Evolutionary conservation across 2,888 invertebrate species (phyloP), one percentile per base, ranked within the genome.

Genomic region (Ypsolopha sequella): DNA sequence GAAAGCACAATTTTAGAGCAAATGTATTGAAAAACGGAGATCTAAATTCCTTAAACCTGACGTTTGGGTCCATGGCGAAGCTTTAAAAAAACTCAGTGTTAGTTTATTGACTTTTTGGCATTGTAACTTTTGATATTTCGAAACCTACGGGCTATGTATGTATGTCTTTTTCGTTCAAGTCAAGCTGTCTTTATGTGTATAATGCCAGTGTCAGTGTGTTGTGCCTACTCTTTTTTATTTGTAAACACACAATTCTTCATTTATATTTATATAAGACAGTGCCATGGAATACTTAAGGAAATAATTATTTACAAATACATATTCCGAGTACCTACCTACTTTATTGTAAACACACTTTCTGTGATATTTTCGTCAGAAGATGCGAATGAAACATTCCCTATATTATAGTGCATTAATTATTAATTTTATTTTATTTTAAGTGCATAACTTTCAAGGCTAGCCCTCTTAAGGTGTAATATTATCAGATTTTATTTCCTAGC

Each of bases 391-490:
- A 41, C 41, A 51, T 51, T 51, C 51, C 51, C 46, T 46, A 24
- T 24, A 24, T 24, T 24, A n/a, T n/a, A 24, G 24, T 39, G 51
- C 36, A 24, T 53, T 39, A 49, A 53, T 44, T 54, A 58, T 52
- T 57, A 55, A 58, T 55, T 24, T 51, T 57, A 57, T 57, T 58
- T 50, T 55, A 51, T 56, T 61, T 60, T 59, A 57, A 59, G 62
- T 55, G 36, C 54, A 54, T 57, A 51, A 24, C 24, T 55, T 54
- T 53, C 52, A 53, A 51, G 48, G 41, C 24, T 24, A 4, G 24
- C 51, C 36, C 49, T 51, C 48, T 52, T 33, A 46, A 52, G 36
- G 41, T 13, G 44, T 47, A 44, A 48, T 53, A 50, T 52, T 48
- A 54, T 55, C 54, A 51, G 24, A 24, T 24, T 24, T 24, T 24